Conservation (phyloP, 2,113 vertebrate species). For the Xenus cinereus region DNA sequence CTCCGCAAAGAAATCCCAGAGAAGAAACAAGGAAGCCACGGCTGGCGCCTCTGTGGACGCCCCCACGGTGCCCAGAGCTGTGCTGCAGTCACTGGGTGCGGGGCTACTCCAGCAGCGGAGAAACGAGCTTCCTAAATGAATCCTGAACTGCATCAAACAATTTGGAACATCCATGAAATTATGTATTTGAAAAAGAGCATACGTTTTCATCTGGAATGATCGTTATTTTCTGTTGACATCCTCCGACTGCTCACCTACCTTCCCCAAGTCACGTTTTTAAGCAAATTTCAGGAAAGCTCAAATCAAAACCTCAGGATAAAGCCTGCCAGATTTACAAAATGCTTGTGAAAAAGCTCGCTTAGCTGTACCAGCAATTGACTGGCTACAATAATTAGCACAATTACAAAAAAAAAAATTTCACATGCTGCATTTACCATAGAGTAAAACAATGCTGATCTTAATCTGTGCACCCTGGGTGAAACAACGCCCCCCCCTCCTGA, state of each 20-base stretch:
- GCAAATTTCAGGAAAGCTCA: not conserved
- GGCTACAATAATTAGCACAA: not conserved
- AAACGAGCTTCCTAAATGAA: not conserved
- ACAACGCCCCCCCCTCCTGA: not conserved
- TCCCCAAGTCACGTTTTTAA: not conserved
- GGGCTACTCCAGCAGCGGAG: not conserved
- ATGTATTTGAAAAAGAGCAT: not conserved
- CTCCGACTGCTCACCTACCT: not conserved
- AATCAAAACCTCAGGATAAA: not conserved
- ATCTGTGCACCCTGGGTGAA: not conserved
- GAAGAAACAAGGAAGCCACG: fast-evolving
- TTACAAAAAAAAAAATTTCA: not conserved
- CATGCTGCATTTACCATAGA: not conserved
- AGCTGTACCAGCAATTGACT: not conserved
- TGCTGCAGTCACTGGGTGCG: too few relatives aligned
- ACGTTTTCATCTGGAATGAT: not conserved
- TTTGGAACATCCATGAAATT: not conserved
- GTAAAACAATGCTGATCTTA: conserved; percentile 22
- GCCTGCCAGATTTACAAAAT: not conserved
- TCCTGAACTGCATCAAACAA: not conserved
- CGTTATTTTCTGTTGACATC: not conserved
- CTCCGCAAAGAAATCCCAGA: not conserved
- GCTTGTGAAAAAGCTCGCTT: not conserved
- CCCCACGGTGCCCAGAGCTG: not conserved
- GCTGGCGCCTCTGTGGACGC: not conserved